Evolutionary conservation across 1,140 invertebrate genomes (phyloP).

Genomic region (Cydia amplana): DNA sequence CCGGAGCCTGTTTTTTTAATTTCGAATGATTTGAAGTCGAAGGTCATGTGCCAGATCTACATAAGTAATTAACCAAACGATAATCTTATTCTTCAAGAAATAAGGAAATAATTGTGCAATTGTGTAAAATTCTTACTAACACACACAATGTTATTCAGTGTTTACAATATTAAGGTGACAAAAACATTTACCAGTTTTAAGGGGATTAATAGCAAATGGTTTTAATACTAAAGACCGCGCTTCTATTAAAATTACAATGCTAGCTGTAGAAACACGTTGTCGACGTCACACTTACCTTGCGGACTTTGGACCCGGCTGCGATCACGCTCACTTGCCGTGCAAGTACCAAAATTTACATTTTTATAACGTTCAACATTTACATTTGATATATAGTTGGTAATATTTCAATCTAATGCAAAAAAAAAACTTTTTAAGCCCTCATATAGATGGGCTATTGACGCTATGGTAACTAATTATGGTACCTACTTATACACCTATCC

Average conservation of each 20-base stretch:
- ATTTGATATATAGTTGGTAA: conserved; percentile 17
- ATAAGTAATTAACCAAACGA: no score
- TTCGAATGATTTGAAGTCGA: background rate
- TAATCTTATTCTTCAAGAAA: no score
- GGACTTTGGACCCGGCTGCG: conserved; percentile 74
- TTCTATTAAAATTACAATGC: background rate
- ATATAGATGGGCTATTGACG: no score
- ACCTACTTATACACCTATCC: no score
- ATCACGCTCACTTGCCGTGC: conserved; percentile 58
- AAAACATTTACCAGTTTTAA: background rate
- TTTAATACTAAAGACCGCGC: background rate
- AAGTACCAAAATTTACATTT: conserved; percentile 42
- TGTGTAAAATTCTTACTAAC: background rate
- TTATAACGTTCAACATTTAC: conserved; percentile 32
- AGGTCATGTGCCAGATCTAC: background rate
- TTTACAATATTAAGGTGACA: background rate
- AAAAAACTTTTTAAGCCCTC: no score
- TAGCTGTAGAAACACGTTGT: conserved; percentile 30
- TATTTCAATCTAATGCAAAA: no score
- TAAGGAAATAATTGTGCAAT: background rate
- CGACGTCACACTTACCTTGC: conserved; percentile 62
- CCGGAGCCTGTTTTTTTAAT: background rate
- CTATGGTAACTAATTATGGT: no score
- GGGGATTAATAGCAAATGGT: background rate
- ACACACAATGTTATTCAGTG: background rate